phyloP scores from a whole-genome alignment of 2,113 vertebrate species.

The Lathamus discolor region DNA sequence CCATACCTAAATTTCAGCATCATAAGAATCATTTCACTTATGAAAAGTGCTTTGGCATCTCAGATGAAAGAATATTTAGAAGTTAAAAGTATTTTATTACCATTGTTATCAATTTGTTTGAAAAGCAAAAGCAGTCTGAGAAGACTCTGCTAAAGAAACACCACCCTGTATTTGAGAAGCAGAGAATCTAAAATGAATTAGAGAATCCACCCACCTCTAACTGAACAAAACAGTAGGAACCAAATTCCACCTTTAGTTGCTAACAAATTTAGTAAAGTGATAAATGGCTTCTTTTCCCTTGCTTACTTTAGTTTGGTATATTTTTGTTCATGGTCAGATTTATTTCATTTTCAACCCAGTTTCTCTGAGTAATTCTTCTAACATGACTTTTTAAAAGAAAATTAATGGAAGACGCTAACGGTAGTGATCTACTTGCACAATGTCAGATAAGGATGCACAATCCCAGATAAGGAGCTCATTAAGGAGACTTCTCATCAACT shows the following conservation, averaged over 20 bases:
- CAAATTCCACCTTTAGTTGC: background rate
- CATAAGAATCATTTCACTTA: background rate
- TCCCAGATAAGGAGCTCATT: background rate
- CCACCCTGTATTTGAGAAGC: background rate
- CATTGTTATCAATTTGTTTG: background rate
- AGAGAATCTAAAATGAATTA: background rate
- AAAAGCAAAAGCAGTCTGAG: conserved; percentile 1
- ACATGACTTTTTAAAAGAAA: background rate
- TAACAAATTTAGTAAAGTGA: background rate
- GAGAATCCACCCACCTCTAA: background rate
- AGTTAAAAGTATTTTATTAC: background rate
- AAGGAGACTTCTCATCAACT: background rate
- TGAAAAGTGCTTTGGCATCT: background rate
- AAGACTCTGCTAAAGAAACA: background rate
- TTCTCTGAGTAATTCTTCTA: background rate
- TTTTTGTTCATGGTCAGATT: background rate
- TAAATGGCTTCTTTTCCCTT: background rate
- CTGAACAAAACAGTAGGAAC: background rate
- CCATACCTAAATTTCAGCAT: background rate
- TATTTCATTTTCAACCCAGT: background rate
- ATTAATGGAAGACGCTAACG: background rate
- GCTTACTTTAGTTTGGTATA: background rate
- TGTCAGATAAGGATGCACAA: no score
- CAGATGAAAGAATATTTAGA: background rate
- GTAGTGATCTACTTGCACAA: background rate